A percentile compares a stretch with the other conserved stretches of the same genome.
phyloP scores from a whole-genome alignment of 2,888 invertebrate species.

The Drosophila dives region DNA sequence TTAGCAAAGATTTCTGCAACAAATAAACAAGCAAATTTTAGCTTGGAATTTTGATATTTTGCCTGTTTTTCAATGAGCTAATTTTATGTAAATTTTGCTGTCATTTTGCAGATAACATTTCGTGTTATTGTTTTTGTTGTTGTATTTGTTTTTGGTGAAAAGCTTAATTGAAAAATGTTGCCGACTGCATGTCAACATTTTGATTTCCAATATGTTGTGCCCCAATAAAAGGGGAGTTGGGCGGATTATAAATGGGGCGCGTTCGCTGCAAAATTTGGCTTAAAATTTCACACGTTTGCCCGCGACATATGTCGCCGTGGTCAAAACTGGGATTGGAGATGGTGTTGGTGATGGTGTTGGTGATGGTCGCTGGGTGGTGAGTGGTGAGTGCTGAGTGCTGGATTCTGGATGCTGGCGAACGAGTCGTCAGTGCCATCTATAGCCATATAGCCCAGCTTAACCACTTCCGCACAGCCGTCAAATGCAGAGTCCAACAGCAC shows the following conservation, averaged over 20 bases:
- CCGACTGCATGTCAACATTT: slow-evolving; percentile 75
- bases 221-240: not conserved
- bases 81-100: not conserved
- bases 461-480: slow-evolving; percentile 77
- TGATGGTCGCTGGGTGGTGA: not conserved
- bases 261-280: slow-evolving; percentile 53
- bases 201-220: slow-evolving; percentile 77
- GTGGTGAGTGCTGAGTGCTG: not conserved
- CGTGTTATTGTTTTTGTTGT: slow-evolving; percentile 15
- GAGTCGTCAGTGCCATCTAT: slow-evolving; percentile 11
- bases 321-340: slow-evolving; percentile 13
- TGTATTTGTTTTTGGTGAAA: slow-evolving; percentile 33
- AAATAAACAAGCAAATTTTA: not conserved
- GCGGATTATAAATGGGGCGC: slow-evolving; percentile 54
- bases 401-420: not conserved
- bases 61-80: not conserved
- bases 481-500: slow-evolving; percentile 51
- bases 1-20: not conserved
- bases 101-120: slow-evolving; percentile 13
- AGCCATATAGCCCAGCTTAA: slow-evolving; percentile 42
- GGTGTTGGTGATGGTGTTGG: slow-evolving; percentile 1
- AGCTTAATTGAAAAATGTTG: slow-evolving; percentile 76
- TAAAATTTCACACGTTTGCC: slow-evolving; percentile 76
- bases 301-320: slow-evolving; percentile 65
- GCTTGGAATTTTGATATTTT: not conserved